These are phyloP conservation scores for Phalacrocorax aristotelis DNA, from an alignment of 2,113 vertebrate genomes.

Conservation along the genomic window DNA sequence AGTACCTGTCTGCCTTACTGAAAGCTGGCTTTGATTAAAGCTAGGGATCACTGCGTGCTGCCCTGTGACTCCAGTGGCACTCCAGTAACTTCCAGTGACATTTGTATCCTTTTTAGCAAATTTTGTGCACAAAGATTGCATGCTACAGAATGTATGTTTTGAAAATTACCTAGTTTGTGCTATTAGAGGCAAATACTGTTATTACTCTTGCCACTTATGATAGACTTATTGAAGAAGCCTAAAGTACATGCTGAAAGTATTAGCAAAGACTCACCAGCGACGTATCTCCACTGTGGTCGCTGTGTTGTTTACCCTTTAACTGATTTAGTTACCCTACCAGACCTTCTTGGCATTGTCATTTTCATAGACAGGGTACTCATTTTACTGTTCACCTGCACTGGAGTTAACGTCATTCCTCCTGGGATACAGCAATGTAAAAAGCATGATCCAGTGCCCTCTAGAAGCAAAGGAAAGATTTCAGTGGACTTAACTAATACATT, in stretches of 20 bases:
- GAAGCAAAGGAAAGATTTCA: neutral
- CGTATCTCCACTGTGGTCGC: neutral
- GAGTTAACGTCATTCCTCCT: neutral
- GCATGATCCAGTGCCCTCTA: neutral
- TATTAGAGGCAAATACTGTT: neutral
- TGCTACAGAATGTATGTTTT: accelerated
- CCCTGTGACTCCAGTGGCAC: neutral
- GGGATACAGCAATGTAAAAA: neutral
- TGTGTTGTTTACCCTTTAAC: neutral
- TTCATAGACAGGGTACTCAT: neutral
- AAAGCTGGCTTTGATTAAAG: neutral
- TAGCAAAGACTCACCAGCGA: neutral
- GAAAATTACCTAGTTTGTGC: neutral
- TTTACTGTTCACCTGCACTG: neutral
- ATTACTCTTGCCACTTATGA: neutral
- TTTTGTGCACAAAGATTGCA: accelerated
- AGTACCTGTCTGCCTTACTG: neutral
- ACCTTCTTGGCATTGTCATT: neutral
- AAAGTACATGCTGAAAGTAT: neutral
- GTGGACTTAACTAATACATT: neutral
- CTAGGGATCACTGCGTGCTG: accelerated
- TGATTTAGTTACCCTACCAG: neutral
- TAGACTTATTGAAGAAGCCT: neutral
- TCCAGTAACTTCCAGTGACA: neutral
- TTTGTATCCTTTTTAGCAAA: neutral